Conservation (phyloP, 2,797 vertebrate species). For the Syndactyla subalaris region DNA sequence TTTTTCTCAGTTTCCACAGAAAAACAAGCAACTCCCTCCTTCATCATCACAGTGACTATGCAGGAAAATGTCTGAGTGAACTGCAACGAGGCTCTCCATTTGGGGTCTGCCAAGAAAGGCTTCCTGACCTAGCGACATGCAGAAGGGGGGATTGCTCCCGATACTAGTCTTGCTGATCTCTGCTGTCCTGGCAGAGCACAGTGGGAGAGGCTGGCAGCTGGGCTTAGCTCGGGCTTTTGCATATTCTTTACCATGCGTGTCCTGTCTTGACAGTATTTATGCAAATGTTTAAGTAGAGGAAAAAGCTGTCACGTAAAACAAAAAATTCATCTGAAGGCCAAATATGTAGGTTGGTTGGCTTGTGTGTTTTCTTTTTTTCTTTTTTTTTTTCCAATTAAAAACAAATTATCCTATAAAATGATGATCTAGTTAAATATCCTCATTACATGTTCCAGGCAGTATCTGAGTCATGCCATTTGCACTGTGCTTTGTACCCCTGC, state of each 20-base stretch:
- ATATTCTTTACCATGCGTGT: slow-evolving; percentile 36
- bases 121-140: not conserved
- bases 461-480: slow-evolving; percentile 45
- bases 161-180: not conserved
- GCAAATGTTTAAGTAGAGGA: slow-evolving; percentile 61
- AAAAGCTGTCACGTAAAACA: slow-evolving; percentile 55
- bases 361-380: not conserved
- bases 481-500: slow-evolving; percentile 4
- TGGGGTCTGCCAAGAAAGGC: not conserved
- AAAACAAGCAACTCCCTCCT: not conserved
- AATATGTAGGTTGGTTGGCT: slow-evolving; percentile 62
- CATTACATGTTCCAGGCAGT: slow-evolving; percentile 46
- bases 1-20: not conserved
- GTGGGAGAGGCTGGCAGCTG: slow-evolving; percentile 6
- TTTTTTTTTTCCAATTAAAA: not conserved
- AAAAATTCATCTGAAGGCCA: slow-evolving; percentile 57
- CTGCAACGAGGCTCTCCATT: not conserved
- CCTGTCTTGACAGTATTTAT: slow-evolving; percentile 62
- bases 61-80: not conserved
- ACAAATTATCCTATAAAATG: slow-evolving; percentile 39
- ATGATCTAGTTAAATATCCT: slow-evolving; percentile 53
- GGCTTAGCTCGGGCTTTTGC: slow-evolving; percentile 31
- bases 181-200: not conserved
- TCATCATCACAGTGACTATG: not conserved
- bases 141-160: not conserved